Evolutionary conservation across 2,797 vertebrate species (phyloP).

Genomic region (Nannoperca obscura): DNA sequence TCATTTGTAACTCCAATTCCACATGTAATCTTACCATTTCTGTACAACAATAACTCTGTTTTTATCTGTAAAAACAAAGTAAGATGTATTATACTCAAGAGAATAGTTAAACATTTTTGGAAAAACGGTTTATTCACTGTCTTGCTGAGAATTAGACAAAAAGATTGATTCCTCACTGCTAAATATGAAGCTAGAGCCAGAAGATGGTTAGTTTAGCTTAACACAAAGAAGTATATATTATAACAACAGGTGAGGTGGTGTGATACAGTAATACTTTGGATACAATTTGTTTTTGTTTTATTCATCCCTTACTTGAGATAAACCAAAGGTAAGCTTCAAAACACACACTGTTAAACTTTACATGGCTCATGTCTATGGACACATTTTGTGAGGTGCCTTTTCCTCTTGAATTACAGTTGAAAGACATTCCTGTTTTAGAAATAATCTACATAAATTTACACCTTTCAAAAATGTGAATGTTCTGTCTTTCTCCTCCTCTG

Average conservation of each 20-base stretch:
- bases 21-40: neutral
- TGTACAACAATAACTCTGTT: neutral
- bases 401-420: conserved; percentile 53
- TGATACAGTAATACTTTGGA: neutral
- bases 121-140: neutral
- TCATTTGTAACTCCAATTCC: neutral
- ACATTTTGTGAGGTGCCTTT: conserved; percentile 23
- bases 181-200: neutral
- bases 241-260: conserved; percentile 1
- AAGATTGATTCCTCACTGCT: too few species aligned
- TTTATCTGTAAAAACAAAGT: neutral
- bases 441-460: conserved; percentile 82
- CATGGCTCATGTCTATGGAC: conserved; percentile 1
- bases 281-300: neutral
- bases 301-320: neutral
- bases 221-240: neutral
- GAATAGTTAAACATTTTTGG: neutral
- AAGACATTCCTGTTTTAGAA: conserved; percentile 57
- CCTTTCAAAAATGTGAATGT: conserved; percentile 69
- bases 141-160: neutral
- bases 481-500: conserved; percentile 63
- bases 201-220: neutral
- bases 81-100: neutral
- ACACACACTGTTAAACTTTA: conserved; percentile 34
- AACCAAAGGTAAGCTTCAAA: conserved; percentile 19